A percentile compares a stretch with the other conserved stretches of the same genome.
These are phyloP conservation scores for Panurus biarmicus DNA, from an alignment of 2,113 vertebrate species.

Conservation along the genomic window DNA sequence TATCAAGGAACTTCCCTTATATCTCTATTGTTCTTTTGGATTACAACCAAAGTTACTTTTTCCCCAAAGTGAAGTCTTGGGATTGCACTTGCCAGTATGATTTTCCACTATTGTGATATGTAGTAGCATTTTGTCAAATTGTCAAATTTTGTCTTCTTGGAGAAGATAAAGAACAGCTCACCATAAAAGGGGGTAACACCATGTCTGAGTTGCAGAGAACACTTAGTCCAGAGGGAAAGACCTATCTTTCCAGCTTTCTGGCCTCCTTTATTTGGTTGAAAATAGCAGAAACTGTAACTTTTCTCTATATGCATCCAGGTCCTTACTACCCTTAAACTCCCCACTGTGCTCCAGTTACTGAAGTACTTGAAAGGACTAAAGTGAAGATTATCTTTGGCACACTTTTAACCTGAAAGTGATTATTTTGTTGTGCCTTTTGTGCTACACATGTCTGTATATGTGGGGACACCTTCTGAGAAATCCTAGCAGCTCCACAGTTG, in stretches of 20 bases:
- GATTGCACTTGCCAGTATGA: background rate
- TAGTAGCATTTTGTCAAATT: background rate
- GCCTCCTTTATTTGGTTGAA: background rate
- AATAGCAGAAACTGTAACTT: background rate
- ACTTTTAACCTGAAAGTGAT: background rate
- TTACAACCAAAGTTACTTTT: background rate
- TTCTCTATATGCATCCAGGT: background rate
- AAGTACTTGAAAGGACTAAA: background rate
- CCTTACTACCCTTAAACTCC: background rate
- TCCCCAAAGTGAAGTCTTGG: background rate
- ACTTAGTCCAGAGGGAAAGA: background rate
- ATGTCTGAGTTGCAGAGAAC: background rate
- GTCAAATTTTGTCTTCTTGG: background rate
- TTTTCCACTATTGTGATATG: background rate
- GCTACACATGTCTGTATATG: background rate
- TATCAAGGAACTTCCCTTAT: background rate
- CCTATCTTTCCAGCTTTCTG: background rate
- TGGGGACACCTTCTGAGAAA: background rate
- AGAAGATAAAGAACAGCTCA: background rate
- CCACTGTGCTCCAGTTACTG: background rate
- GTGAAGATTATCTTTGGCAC: background rate
- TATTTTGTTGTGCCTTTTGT: background rate
- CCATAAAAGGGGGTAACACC: background rate
- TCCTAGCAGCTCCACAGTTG: background rate
- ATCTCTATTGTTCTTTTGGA: background rate